These are phyloP conservation scores for Scaptomyza reducta DNA, from an alignment of 2,888 invertebrate genomes.

Conservation along the genomic window DNA sequence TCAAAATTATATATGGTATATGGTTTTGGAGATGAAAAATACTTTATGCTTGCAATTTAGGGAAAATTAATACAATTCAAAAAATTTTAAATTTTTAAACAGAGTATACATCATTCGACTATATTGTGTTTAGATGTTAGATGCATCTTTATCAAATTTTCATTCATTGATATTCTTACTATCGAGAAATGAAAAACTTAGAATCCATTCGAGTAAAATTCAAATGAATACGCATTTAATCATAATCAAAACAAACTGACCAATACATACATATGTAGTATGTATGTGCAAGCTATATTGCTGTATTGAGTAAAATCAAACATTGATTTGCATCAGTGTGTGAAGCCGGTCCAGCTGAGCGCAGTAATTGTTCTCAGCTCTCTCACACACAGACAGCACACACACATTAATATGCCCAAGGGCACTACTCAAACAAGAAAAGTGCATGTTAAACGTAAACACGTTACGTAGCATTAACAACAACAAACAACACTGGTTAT, in stretches of 20 bases:
- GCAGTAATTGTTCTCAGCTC: slow-evolving; percentile 11
- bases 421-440: slow-evolving; percentile 16
- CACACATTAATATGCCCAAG: slow-evolving; percentile 5
- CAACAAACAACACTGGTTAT: slow-evolving; percentile 28
- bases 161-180: no score
- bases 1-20: no score
- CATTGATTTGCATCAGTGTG: neutral
- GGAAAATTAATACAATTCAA: no score
- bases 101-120: no score
- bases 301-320: neutral
- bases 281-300: neutral
- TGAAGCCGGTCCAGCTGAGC: slow-evolving; percentile 4
- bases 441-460: slow-evolving; percentile 35
- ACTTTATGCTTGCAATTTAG: no score
- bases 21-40: no score
- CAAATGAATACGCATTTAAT: no score
- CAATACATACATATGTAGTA: neutral
- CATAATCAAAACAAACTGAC: neutral
- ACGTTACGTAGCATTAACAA: slow-evolving; percentile 35
- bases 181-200: no score
- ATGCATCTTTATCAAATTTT: no score
- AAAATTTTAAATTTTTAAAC: no score
- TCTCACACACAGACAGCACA: neutral
- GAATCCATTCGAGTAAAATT: no score
- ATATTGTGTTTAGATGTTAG: no score